A percentile compares a stretch with the other conserved stretches of the same genome.
Evolutionary conservation across 2,797 vertebrate genomes (phyloP).

Genomic region (Coendou prehensilis): DNA sequence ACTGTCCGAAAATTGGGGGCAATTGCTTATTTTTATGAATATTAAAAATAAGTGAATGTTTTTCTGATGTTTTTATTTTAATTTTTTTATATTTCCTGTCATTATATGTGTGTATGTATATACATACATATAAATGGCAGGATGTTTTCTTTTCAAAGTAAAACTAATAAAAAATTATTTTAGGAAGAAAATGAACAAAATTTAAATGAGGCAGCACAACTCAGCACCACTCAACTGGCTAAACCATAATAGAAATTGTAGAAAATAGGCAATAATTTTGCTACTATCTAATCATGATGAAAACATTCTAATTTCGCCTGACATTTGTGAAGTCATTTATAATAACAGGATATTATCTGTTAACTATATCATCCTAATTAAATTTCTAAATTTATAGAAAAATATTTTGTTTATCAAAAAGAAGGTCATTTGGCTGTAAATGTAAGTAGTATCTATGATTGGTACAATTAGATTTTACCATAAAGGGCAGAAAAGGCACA

Average conservation of each 20-base stretch:
- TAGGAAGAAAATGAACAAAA: neutral
- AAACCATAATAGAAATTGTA: neutral
- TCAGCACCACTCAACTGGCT: neutral
- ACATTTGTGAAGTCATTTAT: slow-evolving; percentile 25
- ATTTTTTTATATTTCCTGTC: neutral
- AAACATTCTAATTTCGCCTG: slow-evolving; percentile 32
- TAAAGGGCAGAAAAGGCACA: neutral
- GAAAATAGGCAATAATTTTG: slow-evolving; percentile 23
- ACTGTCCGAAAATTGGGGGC: neutral
- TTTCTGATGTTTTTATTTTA: neutral
- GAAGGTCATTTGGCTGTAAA: neutral
- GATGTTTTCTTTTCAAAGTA: slow-evolving; percentile 30
- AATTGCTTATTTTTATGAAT: slow-evolving; percentile 21
- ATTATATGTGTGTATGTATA: neutral
- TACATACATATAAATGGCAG: neutral
- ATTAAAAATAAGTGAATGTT: neutral
- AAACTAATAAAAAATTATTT: slow-evolving; percentile 32
- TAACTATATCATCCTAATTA: slow-evolving; percentile 7
- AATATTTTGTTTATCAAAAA: neutral
- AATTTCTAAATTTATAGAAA: neutral
- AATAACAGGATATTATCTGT: neutral
- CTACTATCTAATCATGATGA: neutral
- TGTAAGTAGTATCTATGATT: neutral
- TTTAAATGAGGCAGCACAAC: neutral
- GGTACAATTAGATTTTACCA: neutral